Conservation (phyloP, 1,140 invertebrate genomes). For the Laupala kohalensis region DNA sequence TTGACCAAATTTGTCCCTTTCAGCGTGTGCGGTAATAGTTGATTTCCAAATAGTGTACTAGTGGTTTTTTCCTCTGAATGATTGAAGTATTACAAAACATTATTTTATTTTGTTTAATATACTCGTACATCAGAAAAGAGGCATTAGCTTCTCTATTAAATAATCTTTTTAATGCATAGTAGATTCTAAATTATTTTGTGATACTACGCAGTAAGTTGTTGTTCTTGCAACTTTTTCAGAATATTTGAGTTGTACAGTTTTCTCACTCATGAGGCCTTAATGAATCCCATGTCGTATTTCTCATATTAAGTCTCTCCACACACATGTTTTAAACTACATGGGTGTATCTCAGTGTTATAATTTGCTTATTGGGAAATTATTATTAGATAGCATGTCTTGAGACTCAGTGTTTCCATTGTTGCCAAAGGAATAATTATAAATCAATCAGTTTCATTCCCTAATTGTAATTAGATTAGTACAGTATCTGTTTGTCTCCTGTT, state of each 20-base stretch:
- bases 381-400: background rate
- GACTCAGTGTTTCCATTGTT: constrained; percentile 3
- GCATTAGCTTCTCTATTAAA: background rate
- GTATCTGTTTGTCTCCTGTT: background rate
- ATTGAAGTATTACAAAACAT: background rate
- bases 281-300: background rate
- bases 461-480: background rate
- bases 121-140: background rate
- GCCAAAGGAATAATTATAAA: constrained; percentile 7
- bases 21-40: background rate
- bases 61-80: background rate
- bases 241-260: background rate
- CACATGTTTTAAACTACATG: background rate
- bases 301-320: background rate
- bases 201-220: background rate
- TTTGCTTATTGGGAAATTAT: background rate
- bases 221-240: background rate
- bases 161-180: background rate
- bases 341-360: background rate
- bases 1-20: background rate
- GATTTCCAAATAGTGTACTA: background rate
- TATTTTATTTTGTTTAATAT: background rate
- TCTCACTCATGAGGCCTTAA: constrained; percentile 7
- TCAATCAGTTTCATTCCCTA: constrained; percentile 5
- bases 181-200: background rate